A percentile compares a stretch with the other conserved stretches of the same genome.
Conservation (phyloP, 1,140 invertebrate genomes). For the Platyscapa corneri region DNA sequence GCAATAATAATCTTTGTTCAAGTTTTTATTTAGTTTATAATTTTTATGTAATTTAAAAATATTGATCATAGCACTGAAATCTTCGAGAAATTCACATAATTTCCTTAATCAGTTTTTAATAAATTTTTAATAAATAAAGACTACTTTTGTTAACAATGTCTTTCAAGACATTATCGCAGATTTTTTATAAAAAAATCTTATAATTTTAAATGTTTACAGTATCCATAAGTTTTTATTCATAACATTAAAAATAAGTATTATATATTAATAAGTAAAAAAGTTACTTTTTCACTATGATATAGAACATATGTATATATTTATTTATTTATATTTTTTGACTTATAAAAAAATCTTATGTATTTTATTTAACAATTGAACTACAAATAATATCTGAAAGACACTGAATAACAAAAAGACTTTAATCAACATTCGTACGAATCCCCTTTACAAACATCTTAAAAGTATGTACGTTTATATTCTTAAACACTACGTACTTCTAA, state of each 20-base stretch:
- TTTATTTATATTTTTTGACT: conserved; percentile 8
- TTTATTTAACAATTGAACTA: conserved; percentile 20
- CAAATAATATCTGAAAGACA: conserved; percentile 44
- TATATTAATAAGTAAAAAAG: too few species aligned
- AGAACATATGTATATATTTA: background rate
- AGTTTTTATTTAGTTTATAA: conserved; percentile 2
- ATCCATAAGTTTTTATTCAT: background rate
- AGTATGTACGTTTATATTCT: conserved; percentile 5
- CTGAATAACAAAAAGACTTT: background rate
- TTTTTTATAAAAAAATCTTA: conserved; percentile 21
- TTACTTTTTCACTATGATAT: background rate
- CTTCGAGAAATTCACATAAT: background rate
- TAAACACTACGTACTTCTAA: background rate
- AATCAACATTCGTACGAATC: background rate
- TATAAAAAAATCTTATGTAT: conserved; percentile 8
- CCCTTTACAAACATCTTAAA: background rate
- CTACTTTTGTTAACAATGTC: conserved; percentile 26
- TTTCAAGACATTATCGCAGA: conserved; percentile 43
- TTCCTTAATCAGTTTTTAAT: conserved; percentile 16
- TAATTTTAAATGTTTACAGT: conserved; percentile 8
- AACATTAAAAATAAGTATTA: background rate
- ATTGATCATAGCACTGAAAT: background rate
- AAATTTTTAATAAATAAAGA: conserved; percentile 47
- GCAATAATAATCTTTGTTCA: background rate
- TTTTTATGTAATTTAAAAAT: background rate